phyloP scores from a whole-genome alignment of 2,888 invertebrate species.

The Papilio gigon region DNA sequence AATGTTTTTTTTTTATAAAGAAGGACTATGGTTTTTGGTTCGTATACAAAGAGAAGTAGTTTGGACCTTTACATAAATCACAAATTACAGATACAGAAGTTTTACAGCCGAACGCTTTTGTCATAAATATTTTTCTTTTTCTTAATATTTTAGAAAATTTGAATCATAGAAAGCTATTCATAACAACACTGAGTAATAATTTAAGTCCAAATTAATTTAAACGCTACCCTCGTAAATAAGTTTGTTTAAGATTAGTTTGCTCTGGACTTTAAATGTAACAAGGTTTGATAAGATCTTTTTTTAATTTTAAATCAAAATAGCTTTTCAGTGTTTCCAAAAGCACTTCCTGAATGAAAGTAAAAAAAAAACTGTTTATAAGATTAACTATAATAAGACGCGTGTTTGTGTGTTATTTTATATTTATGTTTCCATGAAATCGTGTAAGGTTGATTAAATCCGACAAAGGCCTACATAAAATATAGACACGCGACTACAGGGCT shows the following conservation, averaged over 20 bases:
- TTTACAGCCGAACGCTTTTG: background rate
- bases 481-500: conserved; percentile 32
- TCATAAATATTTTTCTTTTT: no score
- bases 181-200: background rate
- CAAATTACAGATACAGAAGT: background rate
- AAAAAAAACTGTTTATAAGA: background rate
- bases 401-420: conserved; percentile 25
- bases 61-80: background rate
- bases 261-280: background rate
- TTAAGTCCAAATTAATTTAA: background rate
- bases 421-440: conserved; percentile 32
- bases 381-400: background rate
- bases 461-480: conserved; percentile 26
- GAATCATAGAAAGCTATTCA: background rate
- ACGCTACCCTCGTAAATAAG: background rate
- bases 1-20: no score
- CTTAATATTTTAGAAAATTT: no score
- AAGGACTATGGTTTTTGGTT: no score
- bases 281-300: background rate
- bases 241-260: background rate
- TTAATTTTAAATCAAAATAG: background rate
- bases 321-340: background rate
- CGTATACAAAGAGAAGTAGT: background rate
- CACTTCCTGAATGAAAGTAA: background rate
- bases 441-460: conserved; percentile 31